Base-by-base conservation (phyloP, 2,797 vertebrate species). In the Australoheros facetus region DNA sequence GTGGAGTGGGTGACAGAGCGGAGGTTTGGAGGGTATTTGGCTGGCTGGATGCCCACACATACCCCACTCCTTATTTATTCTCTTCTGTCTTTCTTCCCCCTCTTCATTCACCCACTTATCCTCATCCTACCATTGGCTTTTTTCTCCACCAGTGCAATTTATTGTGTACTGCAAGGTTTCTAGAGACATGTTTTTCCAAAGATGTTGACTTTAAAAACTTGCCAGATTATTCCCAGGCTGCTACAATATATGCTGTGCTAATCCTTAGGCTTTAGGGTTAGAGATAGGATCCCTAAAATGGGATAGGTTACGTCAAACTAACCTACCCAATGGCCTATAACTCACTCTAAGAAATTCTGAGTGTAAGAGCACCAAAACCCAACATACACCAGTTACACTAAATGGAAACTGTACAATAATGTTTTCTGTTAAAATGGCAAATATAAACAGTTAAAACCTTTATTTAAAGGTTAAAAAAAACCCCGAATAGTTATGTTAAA, bases 41-140 rank as follows among this genome's bases (percentile, higher is more conserved):
- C 83, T 91, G 90, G 87, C 90, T 82, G 58, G 56, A 83, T 92
- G 90, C 91, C 90, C 87, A 87, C 81, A 70, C 73, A 81, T 69
- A 57, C 48, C 82, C 58, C 77, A 37, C 64, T 55, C 37, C 66
- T 71, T 54, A 79, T 82, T 84, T 86, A 82, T 80, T 81, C 73
- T 71, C 73, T 77, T 81, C 78, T 79, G 62, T 75, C 74, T 56
- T 76, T 87, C 59, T 60, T 74, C 66, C 71, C 74, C 80, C 70
- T 83, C 72, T 74, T 71, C 62, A 87, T 86, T 92, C 88, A 85
- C 89, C 87, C 84, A 89, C 83, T 77, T 89, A 86, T 90, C 84
- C 86, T 85, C 81, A 85, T 75, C 85, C 87, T 69, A 83, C 66
- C 81, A 83, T 84, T 83, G 88, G 77, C 77, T 84, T 86, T 85